phyloP scores from a whole-genome alignment of 2,113 vertebrate genomes.

The Pluvianellus socialis region DNA sequence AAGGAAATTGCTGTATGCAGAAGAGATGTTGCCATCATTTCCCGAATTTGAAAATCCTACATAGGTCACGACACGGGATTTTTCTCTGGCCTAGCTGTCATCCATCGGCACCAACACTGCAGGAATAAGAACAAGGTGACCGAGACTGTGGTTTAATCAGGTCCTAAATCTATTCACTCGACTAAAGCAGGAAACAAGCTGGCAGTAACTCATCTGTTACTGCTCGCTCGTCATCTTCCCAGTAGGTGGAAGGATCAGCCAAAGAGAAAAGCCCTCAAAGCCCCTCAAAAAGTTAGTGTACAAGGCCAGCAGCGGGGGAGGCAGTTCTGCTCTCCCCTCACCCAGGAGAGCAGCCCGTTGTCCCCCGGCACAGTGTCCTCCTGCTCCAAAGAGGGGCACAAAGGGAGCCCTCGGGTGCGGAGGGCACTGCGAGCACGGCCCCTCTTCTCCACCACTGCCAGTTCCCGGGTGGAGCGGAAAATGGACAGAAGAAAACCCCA shows the following conservation, averaged over 20 bases:
- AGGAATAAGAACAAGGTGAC: background rate
- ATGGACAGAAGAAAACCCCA: background rate
- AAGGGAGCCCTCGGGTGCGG: background rate
- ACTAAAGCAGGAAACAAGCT: background rate
- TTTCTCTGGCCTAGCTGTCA: background rate
- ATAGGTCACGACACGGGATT: background rate
- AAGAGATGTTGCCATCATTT: background rate
- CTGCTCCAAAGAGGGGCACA: background rate
- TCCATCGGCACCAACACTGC: background rate
- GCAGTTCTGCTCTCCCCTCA: background rate
- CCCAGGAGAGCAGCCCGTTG: background rate
- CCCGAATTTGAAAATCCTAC: background rate
- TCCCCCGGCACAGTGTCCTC: background rate
- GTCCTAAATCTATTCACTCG: background rate
- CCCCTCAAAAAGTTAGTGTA: fast-evolving
- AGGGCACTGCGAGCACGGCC: no score
- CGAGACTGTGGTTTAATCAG: background rate
- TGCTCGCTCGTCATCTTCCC: background rate
- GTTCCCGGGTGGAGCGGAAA: fast-evolving
- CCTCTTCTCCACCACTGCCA: background rate
- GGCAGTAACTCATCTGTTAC: background rate
- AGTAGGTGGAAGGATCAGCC: background rate
- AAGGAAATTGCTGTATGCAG: background rate
- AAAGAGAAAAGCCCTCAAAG: background rate
- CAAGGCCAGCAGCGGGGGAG: fast-evolving